Percentiles rank a stretch among this genome's conserved stretches.
These are phyloP conservation scores for Pasiphila rectangulata DNA, from an alignment of 2,888 invertebrate genomes.

Conservation along the genomic window DNA sequence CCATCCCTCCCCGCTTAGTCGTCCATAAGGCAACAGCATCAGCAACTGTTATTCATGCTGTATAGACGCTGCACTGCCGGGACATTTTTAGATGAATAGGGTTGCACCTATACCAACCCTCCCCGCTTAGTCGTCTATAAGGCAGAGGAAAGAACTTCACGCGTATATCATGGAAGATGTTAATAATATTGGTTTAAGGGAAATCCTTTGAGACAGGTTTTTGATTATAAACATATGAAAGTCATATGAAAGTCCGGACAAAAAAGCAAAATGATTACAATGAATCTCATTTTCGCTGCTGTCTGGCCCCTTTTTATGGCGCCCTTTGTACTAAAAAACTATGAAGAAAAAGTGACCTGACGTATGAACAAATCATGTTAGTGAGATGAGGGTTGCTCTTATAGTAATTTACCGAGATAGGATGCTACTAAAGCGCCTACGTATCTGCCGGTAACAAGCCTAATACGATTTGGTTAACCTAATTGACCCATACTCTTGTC, in stretches of 20 bases:
- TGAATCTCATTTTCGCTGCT: not conserved
- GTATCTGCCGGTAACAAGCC: constrained; percentile 9
- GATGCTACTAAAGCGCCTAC: constrained; percentile 1
- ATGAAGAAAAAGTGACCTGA: constrained; percentile 2
- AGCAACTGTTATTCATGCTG: no score
- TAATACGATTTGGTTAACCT: constrained; percentile 15
- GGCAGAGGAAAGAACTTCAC: no score
- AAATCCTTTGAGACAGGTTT: not conserved
- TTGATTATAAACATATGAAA: not conserved
- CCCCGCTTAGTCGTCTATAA: no score
- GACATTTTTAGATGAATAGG: no score
- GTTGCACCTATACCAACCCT: no score
- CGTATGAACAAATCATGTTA: constrained; percentile 1
- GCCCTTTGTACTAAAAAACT: not conserved
- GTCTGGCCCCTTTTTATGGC: not conserved
- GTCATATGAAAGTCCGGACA: not conserved
- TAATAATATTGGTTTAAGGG: no score
- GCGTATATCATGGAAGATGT: no score
- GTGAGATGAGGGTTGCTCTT: constrained; percentile 11
- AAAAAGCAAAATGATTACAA: not conserved
- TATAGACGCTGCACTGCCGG: no score
- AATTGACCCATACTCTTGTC: constrained; percentile 12
- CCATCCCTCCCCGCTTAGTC: no score
- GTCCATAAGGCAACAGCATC: no score
- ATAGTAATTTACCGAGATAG: constrained; percentile 6